These are phyloP conservation scores for Dicrurus megarhynchus DNA, from an alignment of 2,113 vertebrate genomes.

Conservation along the genomic window DNA sequence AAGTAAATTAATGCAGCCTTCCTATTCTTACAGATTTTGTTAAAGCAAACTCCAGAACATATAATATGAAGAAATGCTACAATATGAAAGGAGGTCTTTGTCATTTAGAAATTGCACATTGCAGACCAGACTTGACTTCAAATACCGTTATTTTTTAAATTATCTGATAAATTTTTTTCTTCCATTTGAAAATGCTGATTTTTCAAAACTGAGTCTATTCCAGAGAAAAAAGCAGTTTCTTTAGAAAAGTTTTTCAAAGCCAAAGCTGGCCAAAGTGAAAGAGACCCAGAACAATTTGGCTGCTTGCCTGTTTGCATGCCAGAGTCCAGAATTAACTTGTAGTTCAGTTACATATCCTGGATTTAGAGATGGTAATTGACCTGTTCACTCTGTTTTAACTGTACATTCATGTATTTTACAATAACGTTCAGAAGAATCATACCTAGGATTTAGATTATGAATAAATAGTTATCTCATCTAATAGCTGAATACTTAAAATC, in stretches of 20 bases:
- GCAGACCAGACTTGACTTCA: neutral
- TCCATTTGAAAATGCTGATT: neutral
- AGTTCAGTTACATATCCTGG: neutral
- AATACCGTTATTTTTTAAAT: neutral
- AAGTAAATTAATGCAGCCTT: neutral
- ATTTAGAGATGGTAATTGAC: neutral
- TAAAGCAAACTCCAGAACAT: neutral
- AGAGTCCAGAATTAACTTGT: neutral
- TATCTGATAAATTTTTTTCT: neutral
- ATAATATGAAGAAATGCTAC: neutral
- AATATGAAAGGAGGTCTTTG: neutral
- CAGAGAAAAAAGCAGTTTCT: neutral
- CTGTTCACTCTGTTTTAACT: neutral
- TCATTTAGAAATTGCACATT: neutral
- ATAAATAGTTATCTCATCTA: neutral
- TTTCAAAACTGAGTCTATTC: neutral
- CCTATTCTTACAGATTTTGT: neutral
- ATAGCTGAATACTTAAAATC: neutral
- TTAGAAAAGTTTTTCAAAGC: neutral
- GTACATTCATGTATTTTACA: neutral
- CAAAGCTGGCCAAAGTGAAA: neutral
- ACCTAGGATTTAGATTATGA: neutral
- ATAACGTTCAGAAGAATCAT: neutral
- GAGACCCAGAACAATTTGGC: neutral
- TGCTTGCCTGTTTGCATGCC: neutral